Evolutionary conservation across 2,888 invertebrate genomes (phyloP), one percentile per base, ranked within the genome.

Genomic region (Cyrtodaria siliqua): DNA sequence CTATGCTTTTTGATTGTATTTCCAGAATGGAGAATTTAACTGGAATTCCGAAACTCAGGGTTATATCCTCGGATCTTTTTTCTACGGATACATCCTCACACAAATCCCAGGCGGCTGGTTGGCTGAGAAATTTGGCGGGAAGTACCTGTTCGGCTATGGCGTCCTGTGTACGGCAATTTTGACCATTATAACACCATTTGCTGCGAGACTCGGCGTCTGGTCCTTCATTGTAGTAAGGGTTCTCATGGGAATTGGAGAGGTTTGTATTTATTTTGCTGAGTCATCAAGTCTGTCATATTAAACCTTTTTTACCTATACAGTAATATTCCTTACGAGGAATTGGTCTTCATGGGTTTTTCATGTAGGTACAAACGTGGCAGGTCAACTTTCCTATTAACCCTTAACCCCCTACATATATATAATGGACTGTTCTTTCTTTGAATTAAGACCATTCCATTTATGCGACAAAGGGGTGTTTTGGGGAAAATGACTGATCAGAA

Each of bases 221-320:
- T 95, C 95, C 27, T 94, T 97, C 24, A 96, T 97, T 49, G 93
- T 95, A 12, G 92, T 97, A 6, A 94, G 97, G 77, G 95, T 97
- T 0, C 89, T 97, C 3, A 96, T 97, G 94, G 97, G 97, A 40
- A 94, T 97, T 2, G 97, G 97, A 74, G 97, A 97, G 94, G 96
- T 96, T 60, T n/a, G n/a, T n/a, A n/a, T 52, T 40, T 6, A n/a
- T n/a, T n/a, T n/a, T n/a, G n/a, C n/a, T n/a, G n/a, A n/a, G n/a
- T n/a, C n/a, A n/a, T n/a, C n/a, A n/a, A n/a, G n/a, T n/a, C n/a
- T n/a, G n/a, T n/a, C n/a, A n/a, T n/a, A n/a, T n/a, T n/a, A n/a
- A n/a, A n/a, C n/a, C n/a, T n/a, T n/a, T n/a, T n/a, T n/a, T n/a
- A n/a, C n/a, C n/a, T n/a, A n/a, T n/a, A n/a, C n/a, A n/a, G n/a